Percentiles rank a stretch among this genome's conserved stretches.
Evolutionary conservation across 2,113 vertebrate species (phyloP).

Genomic region (Ovibos moschatus): DNA sequence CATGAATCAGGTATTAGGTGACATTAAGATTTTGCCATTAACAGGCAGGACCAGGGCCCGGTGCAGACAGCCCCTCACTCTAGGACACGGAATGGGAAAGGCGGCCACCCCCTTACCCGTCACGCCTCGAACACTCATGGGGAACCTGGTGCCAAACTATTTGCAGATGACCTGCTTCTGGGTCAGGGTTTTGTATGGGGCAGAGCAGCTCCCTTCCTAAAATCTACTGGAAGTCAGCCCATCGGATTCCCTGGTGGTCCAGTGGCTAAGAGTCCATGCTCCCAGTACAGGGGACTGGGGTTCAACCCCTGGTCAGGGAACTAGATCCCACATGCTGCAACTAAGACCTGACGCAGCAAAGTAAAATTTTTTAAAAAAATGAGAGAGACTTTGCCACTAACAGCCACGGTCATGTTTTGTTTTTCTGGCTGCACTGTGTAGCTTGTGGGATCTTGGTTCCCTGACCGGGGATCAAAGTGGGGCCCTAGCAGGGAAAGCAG

Average conservation of each 20-base stretch:
- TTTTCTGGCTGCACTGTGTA: background rate
- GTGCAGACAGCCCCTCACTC: background rate
- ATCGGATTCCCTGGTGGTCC: background rate
- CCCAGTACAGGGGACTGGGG: background rate
- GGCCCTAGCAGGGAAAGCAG: background rate
- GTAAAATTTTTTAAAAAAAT: background rate
- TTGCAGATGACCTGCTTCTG: background rate
- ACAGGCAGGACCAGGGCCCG: background rate
- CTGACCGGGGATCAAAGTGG: fast-evolving
- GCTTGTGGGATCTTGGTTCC: background rate
- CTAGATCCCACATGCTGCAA: background rate
- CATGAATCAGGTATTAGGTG: background rate
- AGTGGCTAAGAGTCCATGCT: background rate
- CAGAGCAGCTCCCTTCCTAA: background rate
- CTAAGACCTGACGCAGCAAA: background rate
- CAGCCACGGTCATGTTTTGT: background rate
- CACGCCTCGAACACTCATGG: fast-evolving
- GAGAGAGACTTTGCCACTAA: background rate
- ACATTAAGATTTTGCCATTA: background rate
- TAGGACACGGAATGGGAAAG: background rate
- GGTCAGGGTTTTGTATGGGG: background rate
- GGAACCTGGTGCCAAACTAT: background rate
- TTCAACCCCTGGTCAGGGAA: background rate
- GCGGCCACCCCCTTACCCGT: background rate
- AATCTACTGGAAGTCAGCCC: background rate